A percentile compares a stretch with the other conserved stretches of the same genome.
Conservation (phyloP, 2,888 invertebrate genomes). For the Scrobipalpa costella region DNA sequence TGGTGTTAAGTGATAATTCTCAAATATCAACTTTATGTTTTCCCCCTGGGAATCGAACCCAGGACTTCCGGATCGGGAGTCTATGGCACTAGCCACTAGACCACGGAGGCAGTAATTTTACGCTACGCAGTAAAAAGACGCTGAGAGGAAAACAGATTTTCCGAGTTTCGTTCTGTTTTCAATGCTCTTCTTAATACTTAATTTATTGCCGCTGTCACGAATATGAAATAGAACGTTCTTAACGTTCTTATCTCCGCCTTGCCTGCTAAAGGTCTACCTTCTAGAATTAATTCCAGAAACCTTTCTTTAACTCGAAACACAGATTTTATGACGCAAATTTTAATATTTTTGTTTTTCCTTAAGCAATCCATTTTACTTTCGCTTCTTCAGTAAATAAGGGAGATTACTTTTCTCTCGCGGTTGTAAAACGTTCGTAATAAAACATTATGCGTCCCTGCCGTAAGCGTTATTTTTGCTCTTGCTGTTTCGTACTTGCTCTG, state of each 20-base stretch:
- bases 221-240: constrained; percentile 26
- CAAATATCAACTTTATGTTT: no score
- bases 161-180: background rate
- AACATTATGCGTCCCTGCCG: constrained; percentile 68
- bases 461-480: constrained; percentile 55
- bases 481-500: constrained; percentile 47
- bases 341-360: constrained; percentile 51
- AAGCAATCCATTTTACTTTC: constrained; percentile 59
- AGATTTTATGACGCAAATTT: constrained; percentile 41
- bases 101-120: no score
- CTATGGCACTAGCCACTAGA: no score
- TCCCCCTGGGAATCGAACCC: no score
- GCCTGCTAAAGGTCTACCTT: constrained; percentile 13
- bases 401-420: constrained; percentile 71
- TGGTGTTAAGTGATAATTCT: no score
- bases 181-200: constrained; percentile 21
- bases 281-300: constrained; percentile 21
- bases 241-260: constrained; percentile 22
- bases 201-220: constrained; percentile 22
- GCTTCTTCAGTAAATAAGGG: constrained; percentile 63
- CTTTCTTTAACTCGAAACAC: constrained; percentile 22
- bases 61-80: no score
- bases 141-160: background rate
- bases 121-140: background rate
- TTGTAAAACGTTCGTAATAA: constrained; percentile 72